phyloP scores from a whole-genome alignment of 2,113 vertebrate species.

The Salvelinus sp. region DNA sequence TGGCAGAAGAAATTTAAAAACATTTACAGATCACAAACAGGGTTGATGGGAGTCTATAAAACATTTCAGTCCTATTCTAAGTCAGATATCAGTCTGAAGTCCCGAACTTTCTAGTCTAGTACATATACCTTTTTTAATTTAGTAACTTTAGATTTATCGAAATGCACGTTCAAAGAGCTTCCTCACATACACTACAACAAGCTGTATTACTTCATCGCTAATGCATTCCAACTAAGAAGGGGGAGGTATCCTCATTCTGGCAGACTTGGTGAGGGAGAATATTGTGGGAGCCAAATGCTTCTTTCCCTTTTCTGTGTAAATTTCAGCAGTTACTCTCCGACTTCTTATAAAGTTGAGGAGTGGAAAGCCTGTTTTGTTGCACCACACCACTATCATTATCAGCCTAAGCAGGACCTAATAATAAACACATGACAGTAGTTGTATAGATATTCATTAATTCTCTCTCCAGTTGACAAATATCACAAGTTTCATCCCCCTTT shows the following conservation, averaged over 20 bases:
- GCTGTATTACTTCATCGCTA: no score
- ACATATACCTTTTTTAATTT: background rate
- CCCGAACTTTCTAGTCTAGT: background rate
- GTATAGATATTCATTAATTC: background rate
- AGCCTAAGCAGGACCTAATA: background rate
- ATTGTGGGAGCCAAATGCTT: background rate
- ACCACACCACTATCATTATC: background rate
- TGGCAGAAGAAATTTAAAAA: conserved; percentile 37
- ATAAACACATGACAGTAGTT: background rate
- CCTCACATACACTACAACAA: no score
- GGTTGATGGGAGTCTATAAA: background rate
- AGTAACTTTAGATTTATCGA: background rate
- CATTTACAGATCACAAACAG: background rate
- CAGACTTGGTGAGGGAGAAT: background rate
- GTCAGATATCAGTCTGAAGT: no score
- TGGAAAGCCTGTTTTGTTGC: background rate
- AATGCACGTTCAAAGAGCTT: background rate
- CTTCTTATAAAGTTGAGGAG: background rate
- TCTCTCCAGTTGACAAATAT: background rate
- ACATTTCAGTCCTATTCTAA: background rate
- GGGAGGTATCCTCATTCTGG: background rate
- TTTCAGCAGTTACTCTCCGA: background rate
- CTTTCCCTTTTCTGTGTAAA: background rate
- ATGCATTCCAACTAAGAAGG: background rate
- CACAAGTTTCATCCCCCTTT: background rate